Evolutionary conservation across 1,140 invertebrate genomes (phyloP).

Genomic region (Helicorthomorpha holstii): DNA sequence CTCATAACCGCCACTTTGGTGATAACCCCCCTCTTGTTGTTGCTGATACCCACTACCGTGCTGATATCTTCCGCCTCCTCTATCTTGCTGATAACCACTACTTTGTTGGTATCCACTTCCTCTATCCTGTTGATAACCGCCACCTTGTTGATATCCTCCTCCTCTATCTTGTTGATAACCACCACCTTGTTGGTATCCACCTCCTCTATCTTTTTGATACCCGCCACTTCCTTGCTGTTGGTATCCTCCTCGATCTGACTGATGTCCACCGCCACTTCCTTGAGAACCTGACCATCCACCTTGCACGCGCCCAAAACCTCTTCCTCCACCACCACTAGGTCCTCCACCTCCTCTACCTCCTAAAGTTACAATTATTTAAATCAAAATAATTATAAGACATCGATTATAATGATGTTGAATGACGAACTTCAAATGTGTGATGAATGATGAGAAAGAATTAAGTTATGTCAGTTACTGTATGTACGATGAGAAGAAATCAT

Average conservation of each 20-base stretch:
- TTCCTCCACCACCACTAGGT: slow-evolving; percentile 4
- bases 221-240: slow-evolving; percentile 16
- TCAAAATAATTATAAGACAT: not conserved
- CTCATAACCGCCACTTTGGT: slow-evolving; percentile 15
- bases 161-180: slow-evolving; percentile 10
- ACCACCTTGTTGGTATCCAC: slow-evolving; percentile 16
- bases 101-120: slow-evolving; percentile 11
- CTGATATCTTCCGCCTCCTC: slow-evolving; percentile 14
- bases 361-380: not conserved
- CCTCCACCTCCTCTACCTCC: slow-evolving; percentile 2
- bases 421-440: slow-evolving; percentile 12
- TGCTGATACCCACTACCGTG: slow-evolving; percentile 15
- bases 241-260: slow-evolving; percentile 14
- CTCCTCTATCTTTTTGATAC: slow-evolving; percentile 13
- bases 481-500: not conserved
- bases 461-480: not conserved
- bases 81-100: slow-evolving; percentile 14
- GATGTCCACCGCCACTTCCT: slow-evolving; percentile 16
- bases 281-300: slow-evolving; percentile 18
- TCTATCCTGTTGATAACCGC: not conserved
- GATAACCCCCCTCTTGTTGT: slow-evolving; percentile 14
- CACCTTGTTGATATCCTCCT: slow-evolving; percentile 9
- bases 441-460: not conserved
- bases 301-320: not conserved
- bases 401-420: not conserved